These are phyloP conservation scores for Callithrix jacchus DNA, from an alignment of 2,113 vertebrate species.

Conservation along the genomic window DNA sequence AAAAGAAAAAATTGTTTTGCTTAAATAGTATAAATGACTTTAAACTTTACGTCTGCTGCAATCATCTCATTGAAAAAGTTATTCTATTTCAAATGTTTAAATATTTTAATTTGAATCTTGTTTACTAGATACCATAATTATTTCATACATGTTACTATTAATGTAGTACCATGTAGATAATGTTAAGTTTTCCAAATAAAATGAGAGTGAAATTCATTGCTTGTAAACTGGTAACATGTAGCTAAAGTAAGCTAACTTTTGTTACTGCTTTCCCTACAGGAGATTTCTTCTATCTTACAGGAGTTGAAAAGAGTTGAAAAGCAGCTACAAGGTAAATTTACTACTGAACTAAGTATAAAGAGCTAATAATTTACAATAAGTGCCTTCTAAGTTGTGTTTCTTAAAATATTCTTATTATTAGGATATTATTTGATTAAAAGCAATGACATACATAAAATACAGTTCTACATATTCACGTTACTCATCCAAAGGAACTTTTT, in stretches of 20 bases:
- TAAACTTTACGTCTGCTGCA: neutral
- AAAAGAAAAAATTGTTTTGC: neutral
- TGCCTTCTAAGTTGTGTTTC: neutral
- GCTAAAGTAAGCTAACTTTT: slow-evolving; percentile 32
- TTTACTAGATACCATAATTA: neutral
- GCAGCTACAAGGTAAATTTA: slow-evolving; percentile 93
- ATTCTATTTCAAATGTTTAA: slow-evolving; percentile 17
- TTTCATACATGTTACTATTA: neutral
- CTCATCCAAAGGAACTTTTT: slow-evolving; percentile 17
- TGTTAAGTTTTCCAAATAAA: neutral
- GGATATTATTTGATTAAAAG: slow-evolving; percentile 9
- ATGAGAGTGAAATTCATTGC: neutral
- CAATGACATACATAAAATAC: neutral
- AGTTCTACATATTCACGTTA: neutral
- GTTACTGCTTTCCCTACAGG: slow-evolving; percentile 82
- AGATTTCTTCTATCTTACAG: slow-evolving; percentile 96
- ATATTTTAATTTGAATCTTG: neutral
- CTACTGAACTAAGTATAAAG: slow-evolving; percentile 7
- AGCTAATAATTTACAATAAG: neutral
- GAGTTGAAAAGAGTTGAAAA: slow-evolving; percentile 97
- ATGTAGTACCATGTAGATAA: neutral
- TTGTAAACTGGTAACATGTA: neutral
- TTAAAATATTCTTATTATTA: slow-evolving; percentile 24
- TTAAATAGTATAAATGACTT: neutral
- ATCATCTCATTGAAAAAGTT: neutral